Conservation (phyloP, 2,797 vertebrate species). For the Melanotaenia pygmaea region DNA sequence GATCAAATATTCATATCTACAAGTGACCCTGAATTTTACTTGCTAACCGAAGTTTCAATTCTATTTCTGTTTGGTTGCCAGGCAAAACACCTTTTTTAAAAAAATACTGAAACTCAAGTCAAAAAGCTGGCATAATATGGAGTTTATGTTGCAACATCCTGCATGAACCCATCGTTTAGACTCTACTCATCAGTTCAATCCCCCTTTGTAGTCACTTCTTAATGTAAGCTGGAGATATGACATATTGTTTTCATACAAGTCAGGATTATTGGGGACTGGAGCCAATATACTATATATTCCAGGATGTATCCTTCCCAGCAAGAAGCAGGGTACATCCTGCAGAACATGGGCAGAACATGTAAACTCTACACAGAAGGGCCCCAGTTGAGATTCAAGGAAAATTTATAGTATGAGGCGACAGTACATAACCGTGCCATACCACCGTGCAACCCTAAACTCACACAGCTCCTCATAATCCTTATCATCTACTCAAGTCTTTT, state of each 20-base stretch:
- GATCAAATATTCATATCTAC: not conserved
- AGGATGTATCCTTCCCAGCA: not conserved
- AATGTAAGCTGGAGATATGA: too few species aligned
- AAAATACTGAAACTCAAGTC: too few species aligned
- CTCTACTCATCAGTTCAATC: too few species aligned
- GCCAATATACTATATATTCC: too few species aligned
- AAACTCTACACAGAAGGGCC: too few species aligned
- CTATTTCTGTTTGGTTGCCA: not conserved
- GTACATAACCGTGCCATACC: not conserved
- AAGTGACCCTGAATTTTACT: not conserved
- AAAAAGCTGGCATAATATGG: too few species aligned
- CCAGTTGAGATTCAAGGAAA: too few species aligned
- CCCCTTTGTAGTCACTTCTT: too few species aligned
- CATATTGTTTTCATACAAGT: too few species aligned
- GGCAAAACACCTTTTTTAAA: not conserved
- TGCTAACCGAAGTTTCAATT: not conserved
- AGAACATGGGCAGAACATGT: too few species aligned
- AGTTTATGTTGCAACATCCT: too few species aligned
- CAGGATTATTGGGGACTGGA: too few species aligned
- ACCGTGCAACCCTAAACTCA: not conserved
- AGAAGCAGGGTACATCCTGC: not conserved
- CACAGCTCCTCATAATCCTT: not conserved
- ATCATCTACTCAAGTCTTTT: not conserved
- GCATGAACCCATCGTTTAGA: not conserved
- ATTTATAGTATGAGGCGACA: not conserved